Evolutionary conservation across 1,140 invertebrate genomes (phyloP).

Genomic region (Phthorimaea operculella): DNA sequence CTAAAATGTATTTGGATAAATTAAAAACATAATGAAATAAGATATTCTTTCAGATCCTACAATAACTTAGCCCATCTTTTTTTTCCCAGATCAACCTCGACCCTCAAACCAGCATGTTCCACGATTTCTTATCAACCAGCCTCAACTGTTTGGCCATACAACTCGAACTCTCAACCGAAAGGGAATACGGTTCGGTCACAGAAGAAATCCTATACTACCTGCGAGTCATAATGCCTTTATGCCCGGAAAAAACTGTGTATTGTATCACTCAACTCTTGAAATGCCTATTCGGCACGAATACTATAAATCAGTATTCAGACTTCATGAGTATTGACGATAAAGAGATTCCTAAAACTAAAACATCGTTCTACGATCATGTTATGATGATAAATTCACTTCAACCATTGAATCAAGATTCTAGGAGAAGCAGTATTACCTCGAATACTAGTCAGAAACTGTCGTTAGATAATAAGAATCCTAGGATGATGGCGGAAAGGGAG

Average conservation of each 20-base stretch:
- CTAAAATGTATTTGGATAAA: too few species aligned
- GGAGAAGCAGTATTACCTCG: slow-evolving; percentile 33
- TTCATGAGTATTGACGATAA: slow-evolving; percentile 45
- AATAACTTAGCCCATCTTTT: background rate
- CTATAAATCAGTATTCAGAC: slow-evolving; percentile 74
- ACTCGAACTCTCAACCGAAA: slow-evolving; percentile 79
- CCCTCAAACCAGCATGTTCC: slow-evolving; percentile 77
- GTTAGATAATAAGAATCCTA: slow-evolving; percentile 40
- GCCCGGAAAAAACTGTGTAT: slow-evolving; percentile 76
- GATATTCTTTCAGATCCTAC: too few species aligned
- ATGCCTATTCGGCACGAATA: slow-evolving; percentile 84
- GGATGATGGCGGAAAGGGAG: slow-evolving; percentile 44
- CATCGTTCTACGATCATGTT: slow-evolving; percentile 39
- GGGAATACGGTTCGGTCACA: slow-evolving; percentile 77
- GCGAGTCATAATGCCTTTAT: slow-evolving; percentile 76
- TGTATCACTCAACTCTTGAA: slow-evolving; percentile 88
- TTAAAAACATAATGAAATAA: too few species aligned
- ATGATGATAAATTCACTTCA: slow-evolving; percentile 23
- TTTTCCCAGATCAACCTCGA: slow-evolving; percentile 77
- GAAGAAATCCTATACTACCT: slow-evolving; percentile 87
- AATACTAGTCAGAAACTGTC: slow-evolving; percentile 43
- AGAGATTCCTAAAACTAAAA: slow-evolving; percentile 3
- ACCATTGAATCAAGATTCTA: slow-evolving; percentile 20
- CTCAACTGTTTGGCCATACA: slow-evolving; percentile 78
- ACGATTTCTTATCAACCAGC: slow-evolving; percentile 74